Base-by-base conservation (phyloP, 2,113 vertebrate species). In the Eretmochelys imbricata region DNA sequence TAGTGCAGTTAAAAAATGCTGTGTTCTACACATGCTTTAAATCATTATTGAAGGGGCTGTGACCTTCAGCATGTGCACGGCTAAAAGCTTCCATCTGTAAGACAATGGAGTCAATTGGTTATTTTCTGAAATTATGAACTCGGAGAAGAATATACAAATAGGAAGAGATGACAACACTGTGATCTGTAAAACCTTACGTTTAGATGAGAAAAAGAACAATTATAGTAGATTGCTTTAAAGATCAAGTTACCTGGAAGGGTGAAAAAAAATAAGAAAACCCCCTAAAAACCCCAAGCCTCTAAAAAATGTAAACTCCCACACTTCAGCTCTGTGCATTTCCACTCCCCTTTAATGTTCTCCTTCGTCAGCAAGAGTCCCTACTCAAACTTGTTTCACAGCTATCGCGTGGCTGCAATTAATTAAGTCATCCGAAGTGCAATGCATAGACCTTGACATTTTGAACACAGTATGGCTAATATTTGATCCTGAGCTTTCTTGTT, bases 71-170 rank as follows among this genome's bases (percentile, higher is more conserved):
- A 91, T 57, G 78, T 17, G 49, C 10, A 42, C 19, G 20, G 42
- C 27, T 87, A 20, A 96, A 93, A 89, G 10, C 19, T 84, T 83
- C 53, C 50, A 42, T 89, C 29, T 62, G 80, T 89, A 91, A 87
- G 48, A 87, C 46, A 49, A 35, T 93, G 42, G 25, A 93, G 62
- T 46, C 80, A 91, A 20, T 12, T 49, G 17, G n/a, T 51, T 93
- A 87, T 85, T 91, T 92, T 54, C 42, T 95, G 90, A 87, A 91
- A 95, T 95, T 88, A 55, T 2, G 35, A 76, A 88, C 35, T 87
- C 13, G 8, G 65, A 90, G 38, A 8, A 59, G 17, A 95, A 94
- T 53, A 80, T 14, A 49, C 57, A 94, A 96, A 65, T n/a, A 88
- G 83, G 83, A 90, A 3, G 5, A 5, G 42, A 25, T 16, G 0